Percentiles rank a stretch among this genome's conserved stretches.
Evolutionary conservation across 2,888 invertebrate genomes (phyloP).

Genomic region (Scaeva pyrastri): DNA sequence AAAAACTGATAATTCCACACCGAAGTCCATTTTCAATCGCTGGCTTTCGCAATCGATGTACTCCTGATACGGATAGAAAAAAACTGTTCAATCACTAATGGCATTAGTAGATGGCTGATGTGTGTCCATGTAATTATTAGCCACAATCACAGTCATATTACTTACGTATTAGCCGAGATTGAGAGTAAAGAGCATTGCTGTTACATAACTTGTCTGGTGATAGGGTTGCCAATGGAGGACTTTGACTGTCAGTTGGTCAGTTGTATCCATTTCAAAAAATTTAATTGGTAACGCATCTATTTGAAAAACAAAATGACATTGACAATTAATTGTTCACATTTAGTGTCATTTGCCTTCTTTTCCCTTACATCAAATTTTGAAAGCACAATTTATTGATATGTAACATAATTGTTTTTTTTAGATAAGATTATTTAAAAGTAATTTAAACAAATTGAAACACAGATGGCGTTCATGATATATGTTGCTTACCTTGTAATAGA

Average conservation of each 20-base stretch:
- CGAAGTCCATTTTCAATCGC: conserved; percentile 23
- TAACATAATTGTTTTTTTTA: no score
- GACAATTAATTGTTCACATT: no score
- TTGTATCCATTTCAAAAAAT: no score
- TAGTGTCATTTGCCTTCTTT: no score
- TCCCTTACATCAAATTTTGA: no score
- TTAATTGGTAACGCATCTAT: no score
- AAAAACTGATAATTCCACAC: neutral
- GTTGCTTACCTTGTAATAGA: no score
- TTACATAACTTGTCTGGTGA: neutral
- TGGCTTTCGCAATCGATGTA: neutral
- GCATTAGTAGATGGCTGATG: conserved; percentile 22
- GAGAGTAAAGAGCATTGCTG: neutral
- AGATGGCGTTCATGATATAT: no score
- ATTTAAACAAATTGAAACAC: no score
- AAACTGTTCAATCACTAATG: conserved; percentile 35
- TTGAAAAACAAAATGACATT: no score
- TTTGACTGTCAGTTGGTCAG: neutral
- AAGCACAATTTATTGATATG: no score
- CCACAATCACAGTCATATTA: conserved; percentile 44
- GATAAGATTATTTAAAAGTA: no score
- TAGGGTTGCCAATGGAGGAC: neutral
- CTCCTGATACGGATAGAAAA: neutral
- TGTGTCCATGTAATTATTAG: conserved; percentile 15
- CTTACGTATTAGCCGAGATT: neutral